Conservation (phyloP, 1,140 invertebrate genomes). For the Cherax destructor region DNA sequence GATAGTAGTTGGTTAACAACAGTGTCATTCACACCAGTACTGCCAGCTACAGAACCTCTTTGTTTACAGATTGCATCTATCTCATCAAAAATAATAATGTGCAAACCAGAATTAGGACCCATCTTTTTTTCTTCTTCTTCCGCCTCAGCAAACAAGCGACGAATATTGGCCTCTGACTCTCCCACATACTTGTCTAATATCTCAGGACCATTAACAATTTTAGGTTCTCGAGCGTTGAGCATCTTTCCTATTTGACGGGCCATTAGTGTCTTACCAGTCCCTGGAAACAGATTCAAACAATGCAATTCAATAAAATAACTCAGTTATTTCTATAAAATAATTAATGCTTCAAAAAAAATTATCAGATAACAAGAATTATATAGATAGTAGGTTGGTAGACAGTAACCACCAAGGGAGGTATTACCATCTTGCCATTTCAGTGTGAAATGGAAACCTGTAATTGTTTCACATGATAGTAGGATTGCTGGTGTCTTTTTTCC, state of each 20-base stretch:
- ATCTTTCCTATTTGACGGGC: conserved; percentile 99
- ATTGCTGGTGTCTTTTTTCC: too few species aligned
- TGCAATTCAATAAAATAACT: too few species aligned
- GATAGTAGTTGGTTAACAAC: conserved; percentile 99
- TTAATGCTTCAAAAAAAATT: background rate
- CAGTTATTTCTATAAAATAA: background rate
- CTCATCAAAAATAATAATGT: conserved; percentile 99
- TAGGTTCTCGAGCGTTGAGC: conserved; percentile 98
- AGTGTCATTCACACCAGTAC: conserved; percentile 97
- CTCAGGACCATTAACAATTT: conserved; percentile 99
- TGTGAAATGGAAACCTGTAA: too few species aligned
- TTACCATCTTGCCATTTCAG: too few species aligned
- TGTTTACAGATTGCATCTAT: conserved; percentile 99
- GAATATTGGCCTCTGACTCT: conserved; percentile 98
- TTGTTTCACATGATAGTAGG: too few species aligned
- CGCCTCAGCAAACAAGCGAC: conserved; percentile 97
- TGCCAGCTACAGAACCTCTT: conserved; percentile 95
- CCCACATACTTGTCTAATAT: conserved; percentile 99
- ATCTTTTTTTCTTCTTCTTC: conserved; percentile 98
- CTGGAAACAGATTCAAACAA: conserved; percentile 79
- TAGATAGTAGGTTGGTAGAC: too few species aligned
- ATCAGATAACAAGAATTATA: background rate
- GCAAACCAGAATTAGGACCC: conserved; percentile 95
- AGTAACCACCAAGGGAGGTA: too few species aligned
- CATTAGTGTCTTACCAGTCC: conserved; percentile 99